Evolutionary conservation across 2,113 vertebrate genomes (phyloP), one percentile per base, ranked within the genome.

Genomic region (Martes martes): DNA sequence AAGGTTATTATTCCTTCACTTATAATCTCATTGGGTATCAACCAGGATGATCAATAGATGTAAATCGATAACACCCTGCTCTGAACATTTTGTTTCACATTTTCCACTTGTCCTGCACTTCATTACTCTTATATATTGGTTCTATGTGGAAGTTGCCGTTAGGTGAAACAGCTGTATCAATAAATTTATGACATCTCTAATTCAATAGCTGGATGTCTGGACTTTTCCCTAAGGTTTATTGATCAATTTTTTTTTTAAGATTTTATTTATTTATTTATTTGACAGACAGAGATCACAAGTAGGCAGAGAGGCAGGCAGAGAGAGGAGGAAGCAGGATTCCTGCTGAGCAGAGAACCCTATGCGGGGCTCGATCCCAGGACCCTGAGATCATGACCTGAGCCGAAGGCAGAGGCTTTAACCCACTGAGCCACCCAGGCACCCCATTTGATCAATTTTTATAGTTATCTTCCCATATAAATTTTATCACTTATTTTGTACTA

Each of bases 181-280:
- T 88, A 88, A 57, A 59, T 74, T 97, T 85, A 81, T 89, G 76
- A 55, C 52, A 67, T 86, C 16, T 92, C 21, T 82, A 92, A 96
- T 93, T 74, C 93, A 94, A 96, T 90, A 87, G 16, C 24, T 91
- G 3, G 24, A 73, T 92, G 15, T 88, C 50, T 87, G 11, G 28
- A 93, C 50, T 94, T 74, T 52, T 69, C 13, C 50, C 31, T 28
- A 67, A 89, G 4, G 47, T 67, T 93, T 94, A 67, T 42, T 59
- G 57, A 95, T 83, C 65, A 67, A 1, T 71, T 87, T 55, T 63
- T 94, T 61, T 87, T 55, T 63, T 92, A 33, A 42, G 39, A 42
- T 42, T 42, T 42, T 42, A 42, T 42, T 42, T 39, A 39, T 39
- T 39, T 42, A 42, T 42, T 42, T 42, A 42, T 42, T 42, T 42